These are phyloP conservation scores for Dolomedes plantarius DNA, from an alignment of 2,888 invertebrate species.

Conservation along the genomic window DNA sequence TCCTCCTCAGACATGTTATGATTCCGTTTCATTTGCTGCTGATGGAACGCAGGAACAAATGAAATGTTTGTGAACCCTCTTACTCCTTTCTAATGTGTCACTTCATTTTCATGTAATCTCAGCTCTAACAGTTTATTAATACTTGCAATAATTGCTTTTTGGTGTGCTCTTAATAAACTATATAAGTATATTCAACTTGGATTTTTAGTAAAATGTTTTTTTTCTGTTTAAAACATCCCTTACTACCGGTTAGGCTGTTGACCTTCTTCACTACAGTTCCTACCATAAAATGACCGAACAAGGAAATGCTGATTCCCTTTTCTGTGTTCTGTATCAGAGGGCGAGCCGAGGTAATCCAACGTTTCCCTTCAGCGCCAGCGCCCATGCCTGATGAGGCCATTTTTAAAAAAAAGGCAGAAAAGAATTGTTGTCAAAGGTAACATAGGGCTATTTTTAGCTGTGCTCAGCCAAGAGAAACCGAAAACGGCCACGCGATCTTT, in stretches of 20 bases:
- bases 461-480: background rate
- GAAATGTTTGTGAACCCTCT: too few species aligned
- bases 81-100: too few species aligned
- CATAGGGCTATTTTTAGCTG: background rate
- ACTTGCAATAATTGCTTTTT: too few species aligned
- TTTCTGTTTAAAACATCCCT: too few species aligned
- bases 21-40: too few species aligned
- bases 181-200: too few species aligned
- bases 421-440: background rate
- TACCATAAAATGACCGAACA: background rate
- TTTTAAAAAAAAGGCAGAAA: background rate
- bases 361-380: background rate
- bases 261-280: background rate
- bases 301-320: background rate
- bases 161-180: too few species aligned
- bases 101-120: too few species aligned
- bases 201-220: too few species aligned
- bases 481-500: background rate
- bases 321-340: background rate
- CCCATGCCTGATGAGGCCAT: background rate
- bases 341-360: background rate
- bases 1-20: too few species aligned
- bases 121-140: too few species aligned
- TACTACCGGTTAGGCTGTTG: background rate
- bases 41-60: too few species aligned